Evolutionary conservation across 1,140 invertebrate species (phyloP).

Genomic region (Listronotus oregonensis): DNA sequence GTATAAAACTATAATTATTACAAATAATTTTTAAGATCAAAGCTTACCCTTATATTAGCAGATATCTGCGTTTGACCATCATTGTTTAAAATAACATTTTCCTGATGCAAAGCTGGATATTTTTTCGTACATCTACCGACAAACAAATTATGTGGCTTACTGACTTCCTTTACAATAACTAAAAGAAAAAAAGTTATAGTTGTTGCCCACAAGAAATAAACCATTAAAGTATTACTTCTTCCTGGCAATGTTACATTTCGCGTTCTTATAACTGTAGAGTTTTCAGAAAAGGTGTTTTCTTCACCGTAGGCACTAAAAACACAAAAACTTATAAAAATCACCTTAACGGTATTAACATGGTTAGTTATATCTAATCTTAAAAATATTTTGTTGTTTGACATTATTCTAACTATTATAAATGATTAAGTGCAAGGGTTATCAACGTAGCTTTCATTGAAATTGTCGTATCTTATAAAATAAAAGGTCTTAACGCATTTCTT

Average conservation of each 20-base stretch:
- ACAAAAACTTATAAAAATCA: no score
- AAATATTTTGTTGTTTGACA: no score
- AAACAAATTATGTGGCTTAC: conserved; percentile 47
- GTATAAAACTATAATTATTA: no score
- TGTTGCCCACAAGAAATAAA: background rate
- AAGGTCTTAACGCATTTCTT: no score
- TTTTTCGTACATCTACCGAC: conserved; percentile 46
- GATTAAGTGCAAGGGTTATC: conserved; percentile 8
- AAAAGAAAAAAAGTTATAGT: conserved; percentile 25
- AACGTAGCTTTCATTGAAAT: background rate
- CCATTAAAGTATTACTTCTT: conserved; percentile 3
- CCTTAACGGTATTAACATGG: no score
- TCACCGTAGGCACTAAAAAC: background rate
- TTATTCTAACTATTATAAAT: background rate
- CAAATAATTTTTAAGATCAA: background rate
- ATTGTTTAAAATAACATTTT: conserved; percentile 49
- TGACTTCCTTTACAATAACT: conserved; percentile 46
- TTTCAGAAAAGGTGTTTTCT: background rate
- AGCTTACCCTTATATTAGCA: conserved; percentile 46
- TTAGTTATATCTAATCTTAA: no score
- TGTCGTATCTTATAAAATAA: no score
- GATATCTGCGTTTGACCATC: conserved; percentile 46
- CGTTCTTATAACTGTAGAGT: conserved; percentile 2
- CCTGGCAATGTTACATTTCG: conserved; percentile 7
- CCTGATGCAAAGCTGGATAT: conserved; percentile 44